Evolutionary conservation across 2,113 vertebrate genomes (phyloP).

Genomic region (Narcine bancroftii): DNA sequence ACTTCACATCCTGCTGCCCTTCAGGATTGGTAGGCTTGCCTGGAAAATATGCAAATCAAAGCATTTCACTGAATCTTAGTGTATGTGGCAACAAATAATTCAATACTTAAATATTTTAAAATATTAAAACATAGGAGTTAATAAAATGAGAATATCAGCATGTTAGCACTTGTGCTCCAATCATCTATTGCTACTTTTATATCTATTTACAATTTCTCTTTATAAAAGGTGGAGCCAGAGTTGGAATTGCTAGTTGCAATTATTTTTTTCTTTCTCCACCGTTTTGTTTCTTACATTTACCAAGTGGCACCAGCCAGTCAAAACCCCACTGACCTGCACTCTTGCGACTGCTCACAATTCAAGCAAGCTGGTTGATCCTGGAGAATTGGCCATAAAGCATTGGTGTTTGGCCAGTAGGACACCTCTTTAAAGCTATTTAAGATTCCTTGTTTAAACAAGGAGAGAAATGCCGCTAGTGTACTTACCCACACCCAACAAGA

Average conservation of each 20-base stretch:
- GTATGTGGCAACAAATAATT: too few relatives aligned
- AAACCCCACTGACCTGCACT: too few relatives aligned
- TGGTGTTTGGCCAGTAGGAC: not conserved
- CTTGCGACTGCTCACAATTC: not conserved
- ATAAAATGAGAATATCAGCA: not conserved
- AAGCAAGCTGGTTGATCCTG: not conserved
- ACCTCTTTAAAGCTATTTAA: not conserved
- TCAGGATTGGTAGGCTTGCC: too few relatives aligned
- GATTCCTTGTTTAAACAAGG: not conserved
- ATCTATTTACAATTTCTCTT: not conserved
- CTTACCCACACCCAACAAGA: too few relatives aligned
- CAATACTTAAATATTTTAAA: too few relatives aligned
- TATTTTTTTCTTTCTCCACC: not conserved
- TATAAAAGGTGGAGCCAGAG: not conserved
- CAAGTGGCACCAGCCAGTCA: not conserved
- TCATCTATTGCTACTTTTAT: not conserved
- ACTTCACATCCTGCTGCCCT: too few relatives aligned
- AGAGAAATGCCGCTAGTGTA: not conserved
- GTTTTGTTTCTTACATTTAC: not conserved
- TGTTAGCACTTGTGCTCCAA: not conserved
- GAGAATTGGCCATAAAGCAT: not conserved
- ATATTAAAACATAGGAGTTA: not conserved
- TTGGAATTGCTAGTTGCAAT: not conserved
- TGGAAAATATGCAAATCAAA: too few relatives aligned
- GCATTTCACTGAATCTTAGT: too few relatives aligned